Evolutionary conservation across 2,113 vertebrate species (phyloP), one percentile per base, ranked within the genome.

Genomic region (Triplophysa tibetana): DNA sequence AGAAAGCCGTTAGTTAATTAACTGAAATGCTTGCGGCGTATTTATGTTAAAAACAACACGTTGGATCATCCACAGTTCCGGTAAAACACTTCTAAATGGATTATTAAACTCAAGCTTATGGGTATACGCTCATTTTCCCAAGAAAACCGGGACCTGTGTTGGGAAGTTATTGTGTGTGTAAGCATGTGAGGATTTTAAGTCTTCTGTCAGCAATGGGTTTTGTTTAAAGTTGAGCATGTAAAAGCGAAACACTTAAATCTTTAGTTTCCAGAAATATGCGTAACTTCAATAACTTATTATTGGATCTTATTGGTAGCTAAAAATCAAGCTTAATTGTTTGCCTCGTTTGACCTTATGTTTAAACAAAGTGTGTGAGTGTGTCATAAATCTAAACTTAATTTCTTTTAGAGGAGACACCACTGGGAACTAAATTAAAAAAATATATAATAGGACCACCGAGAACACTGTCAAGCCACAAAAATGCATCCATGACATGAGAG

Each of bases 181-280:
- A 75, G 61, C 54, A 79, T 23, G 33, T 77, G 52, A 64, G 60
- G 56, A 50, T n/a, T 26, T 85, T 78, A 26, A 66, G 56, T 26
- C 48, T 67, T 21, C 45, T 8, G 45, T 26, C 24, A 26, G 26
- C 16, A 16, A 17, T 4, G 3, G 12, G 50, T 52, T 52, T 52
- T 52, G 41, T 43, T 43, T 43, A 43, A 43, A 43, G 41, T 52
- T 52, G 14, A 17, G 48, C 48, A 52, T 13, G 13, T 13, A 13
- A 52, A 50, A 52, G 13, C 12, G 3, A 52, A 52, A 4, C 48
- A 4, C 13, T 52, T 17, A 52, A 52, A 52, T 11, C 45, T 29
- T 4, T 29, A 29, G 29, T 3, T 11, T 43, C 2, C 7, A 43
- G 3, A 43, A 43, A 43, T 43, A 45, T 45, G 2, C 2, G 9